These are phyloP conservation scores for Trichechus manatus DNA, from an alignment of 2,113 vertebrate species.

Conservation along the genomic window DNA sequence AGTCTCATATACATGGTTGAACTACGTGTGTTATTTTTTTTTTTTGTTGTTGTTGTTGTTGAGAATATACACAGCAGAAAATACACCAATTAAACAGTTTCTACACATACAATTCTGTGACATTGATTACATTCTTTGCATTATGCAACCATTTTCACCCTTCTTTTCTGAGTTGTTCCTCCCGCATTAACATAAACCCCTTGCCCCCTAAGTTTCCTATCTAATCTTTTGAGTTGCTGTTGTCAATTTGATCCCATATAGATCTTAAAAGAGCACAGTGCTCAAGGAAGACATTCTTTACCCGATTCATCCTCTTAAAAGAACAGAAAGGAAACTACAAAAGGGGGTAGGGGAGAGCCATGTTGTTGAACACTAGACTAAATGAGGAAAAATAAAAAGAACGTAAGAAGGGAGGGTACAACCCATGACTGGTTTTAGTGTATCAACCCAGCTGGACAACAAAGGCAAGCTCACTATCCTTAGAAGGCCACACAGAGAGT, in stretches of 20 bases:
- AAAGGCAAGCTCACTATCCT: conserved; percentile 2
- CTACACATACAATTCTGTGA: not conserved
- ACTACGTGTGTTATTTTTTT: too few relatives aligned
- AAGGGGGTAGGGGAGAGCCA: not conserved
- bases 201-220: not conserved
- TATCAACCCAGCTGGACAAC: not conserved
- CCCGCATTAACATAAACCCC: not conserved
- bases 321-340: conserved; percentile 37
- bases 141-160: not conserved
- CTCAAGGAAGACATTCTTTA: not conserved
- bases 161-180: not conserved
- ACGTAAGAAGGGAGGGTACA: not conserved
- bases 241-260: not conserved
- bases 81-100: not conserved
- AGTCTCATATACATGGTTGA: too few relatives aligned
- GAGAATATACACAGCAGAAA: not conserved
- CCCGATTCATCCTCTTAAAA: conserved; percentile 21
- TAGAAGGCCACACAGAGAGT: not conserved
- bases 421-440: not conserved
- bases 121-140: not conserved
- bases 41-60: not conserved
- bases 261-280: not conserved
- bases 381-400: conserved; percentile 45
- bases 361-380: not conserved
- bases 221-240: not conserved